Evolutionary conservation across 2,888 invertebrate genomes (phyloP).

Genomic region (Julus scanicus): DNA sequence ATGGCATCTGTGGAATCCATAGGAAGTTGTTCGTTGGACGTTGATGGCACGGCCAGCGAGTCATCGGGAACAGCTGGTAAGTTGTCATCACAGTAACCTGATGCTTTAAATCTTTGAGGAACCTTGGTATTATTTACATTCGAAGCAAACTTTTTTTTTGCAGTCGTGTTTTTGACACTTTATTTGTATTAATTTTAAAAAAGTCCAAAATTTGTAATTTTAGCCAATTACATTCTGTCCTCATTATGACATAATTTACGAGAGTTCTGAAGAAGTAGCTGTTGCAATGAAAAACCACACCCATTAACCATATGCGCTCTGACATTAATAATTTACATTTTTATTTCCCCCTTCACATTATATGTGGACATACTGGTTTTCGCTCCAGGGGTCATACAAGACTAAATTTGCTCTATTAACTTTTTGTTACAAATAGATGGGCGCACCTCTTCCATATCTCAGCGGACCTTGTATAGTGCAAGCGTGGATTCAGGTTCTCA

Average conservation of each 20-base stretch:
- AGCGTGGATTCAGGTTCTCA: conserved; percentile 55
- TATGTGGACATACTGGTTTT: background rate
- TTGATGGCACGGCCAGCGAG: conserved; percentile 72
- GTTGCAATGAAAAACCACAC: background rate
- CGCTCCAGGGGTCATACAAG: background rate
- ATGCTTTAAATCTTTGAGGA: background rate
- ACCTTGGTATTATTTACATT: too few species aligned
- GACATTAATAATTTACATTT: background rate
- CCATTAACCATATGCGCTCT: background rate
- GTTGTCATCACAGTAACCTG: background rate
- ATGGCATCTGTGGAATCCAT: conserved; percentile 80
- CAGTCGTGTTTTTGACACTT: too few species aligned
- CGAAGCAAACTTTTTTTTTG: too few species aligned
- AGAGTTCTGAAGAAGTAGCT: background rate
- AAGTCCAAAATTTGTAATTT: too few species aligned
- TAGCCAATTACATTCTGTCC: too few species aligned
- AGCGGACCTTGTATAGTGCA: conserved; percentile 57
- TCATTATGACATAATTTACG: background rate
- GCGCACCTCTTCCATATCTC: conserved; percentile 56
- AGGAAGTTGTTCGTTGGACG: conserved; percentile 86
- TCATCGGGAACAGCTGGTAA: conserved; percentile 57
- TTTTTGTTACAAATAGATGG: conserved; percentile 55
- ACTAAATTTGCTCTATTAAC: background rate
- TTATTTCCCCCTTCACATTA: background rate
- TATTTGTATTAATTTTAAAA: too few species aligned